Percentiles rank a stretch among this genome's conserved stretches.
Conservation (phyloP, 2,888 invertebrate species). For the Lumbricus terrestris region DNA sequence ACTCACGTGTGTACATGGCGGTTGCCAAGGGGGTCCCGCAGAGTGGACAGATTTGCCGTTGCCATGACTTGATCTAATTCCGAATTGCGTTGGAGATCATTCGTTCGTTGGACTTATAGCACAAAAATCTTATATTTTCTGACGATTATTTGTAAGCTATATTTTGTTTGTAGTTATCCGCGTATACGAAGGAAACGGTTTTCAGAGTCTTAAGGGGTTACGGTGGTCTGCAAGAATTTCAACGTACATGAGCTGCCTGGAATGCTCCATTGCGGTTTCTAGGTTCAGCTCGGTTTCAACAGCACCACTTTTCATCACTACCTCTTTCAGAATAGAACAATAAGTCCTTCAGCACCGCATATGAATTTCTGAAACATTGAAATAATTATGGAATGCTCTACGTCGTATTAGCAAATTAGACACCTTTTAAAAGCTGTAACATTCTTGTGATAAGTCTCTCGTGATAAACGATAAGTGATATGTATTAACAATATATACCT, state of each 20-base stretch:
- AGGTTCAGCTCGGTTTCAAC: background rate
- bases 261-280: too few relatives aligned
- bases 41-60: constrained; percentile 3
- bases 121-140: background rate
- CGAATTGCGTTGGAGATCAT: background rate
- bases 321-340: background rate
- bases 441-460: background rate
- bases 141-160: background rate
- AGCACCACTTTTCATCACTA: background rate
- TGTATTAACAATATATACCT: too few relatives aligned
- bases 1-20: background rate
- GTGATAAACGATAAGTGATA: too few relatives aligned
- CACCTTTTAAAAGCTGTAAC: background rate
- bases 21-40: background rate
- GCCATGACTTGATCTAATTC: background rate
- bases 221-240: background rate
- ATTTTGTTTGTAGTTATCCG: background rate
- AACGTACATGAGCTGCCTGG: background rate
- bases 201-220: background rate
- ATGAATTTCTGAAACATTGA: background rate
- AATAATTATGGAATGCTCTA: background rate
- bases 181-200: background rate
- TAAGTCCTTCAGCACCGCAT: background rate
- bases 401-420: too few relatives aligned
- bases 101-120: background rate